Base-by-base conservation (phyloP, 2,113 vertebrate species). In the Trichechus manatus region DNA sequence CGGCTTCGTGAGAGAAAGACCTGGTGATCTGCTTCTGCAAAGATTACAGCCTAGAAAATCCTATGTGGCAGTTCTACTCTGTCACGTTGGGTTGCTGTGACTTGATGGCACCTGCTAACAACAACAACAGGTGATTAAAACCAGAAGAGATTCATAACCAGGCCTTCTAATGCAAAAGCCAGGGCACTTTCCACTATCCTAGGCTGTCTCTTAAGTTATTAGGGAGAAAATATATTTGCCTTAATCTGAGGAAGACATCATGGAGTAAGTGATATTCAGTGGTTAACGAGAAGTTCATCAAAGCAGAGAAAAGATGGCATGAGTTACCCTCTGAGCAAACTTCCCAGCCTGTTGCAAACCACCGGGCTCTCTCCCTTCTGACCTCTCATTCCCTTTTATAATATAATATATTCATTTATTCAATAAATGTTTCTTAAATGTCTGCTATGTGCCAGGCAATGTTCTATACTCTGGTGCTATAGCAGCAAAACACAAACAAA, bases 361-460 rank as follows among this genome's bases (percentile, higher is more conserved):
- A 68, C 0, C 14, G 64, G 23, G 8, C 14, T 44, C 31, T 77
- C 64, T 61, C 63, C 29, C 33, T 56, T 93, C 25, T 78, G 31
- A 82, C 19, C 22, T 70, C 17, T 64, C 72, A 75, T 79, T 42
- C 63, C 10, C 47, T 74, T 88, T 42, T 75, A n/a, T 89, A 90
- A 68, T 56, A 39, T 44, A 91, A 47, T 17, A 53, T 39, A 75
- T 61, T n/a, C 66, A 81, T 39, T 47, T 44, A 53, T 87, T 95
- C 31, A 77, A 31, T 89, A 94, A 93, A 29, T 86, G 39, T 64
- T 89, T 93, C 59, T 66, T 82, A 95, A 95, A 84, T 78, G 79
- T 3, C 36, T 80, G n/a, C 42, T 89, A 39, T 47, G 66, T 63
- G 78, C 29, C 53, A 82, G 87, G 68, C 47, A 82, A 78, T 47